phyloP scores from a whole-genome alignment of 2,797 vertebrate species.

The Premnoplex brunnescens region DNA sequence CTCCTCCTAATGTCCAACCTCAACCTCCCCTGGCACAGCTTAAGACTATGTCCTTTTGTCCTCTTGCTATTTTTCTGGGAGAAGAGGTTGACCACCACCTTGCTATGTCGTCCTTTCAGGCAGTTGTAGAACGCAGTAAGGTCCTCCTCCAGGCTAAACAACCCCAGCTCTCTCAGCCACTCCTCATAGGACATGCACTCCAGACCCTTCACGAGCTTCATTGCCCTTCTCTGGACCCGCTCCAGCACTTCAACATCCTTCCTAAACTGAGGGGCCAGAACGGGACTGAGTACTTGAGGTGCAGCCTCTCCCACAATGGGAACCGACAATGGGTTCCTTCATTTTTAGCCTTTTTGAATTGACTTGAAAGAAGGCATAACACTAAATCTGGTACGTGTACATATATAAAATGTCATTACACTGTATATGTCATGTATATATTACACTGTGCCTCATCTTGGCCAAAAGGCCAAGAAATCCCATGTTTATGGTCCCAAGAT shows the following conservation, averaged over 20 bases:
- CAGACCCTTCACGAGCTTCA: not conserved
- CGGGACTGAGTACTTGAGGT: not conserved
- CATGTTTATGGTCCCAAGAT: not conserved
- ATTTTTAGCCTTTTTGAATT: not conserved
- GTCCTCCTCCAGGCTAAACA: not conserved
- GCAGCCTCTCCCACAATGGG: not conserved
- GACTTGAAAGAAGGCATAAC: not conserved
- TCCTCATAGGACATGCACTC: not conserved
- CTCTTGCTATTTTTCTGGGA: not conserved
- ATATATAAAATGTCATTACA: not conserved
- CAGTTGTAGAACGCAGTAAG: not conserved
- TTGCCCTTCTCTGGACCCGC: not conserved
- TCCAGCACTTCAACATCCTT: not conserved
- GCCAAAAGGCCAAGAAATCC: not conserved
- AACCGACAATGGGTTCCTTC: not conserved
- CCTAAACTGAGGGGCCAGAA: not conserved
- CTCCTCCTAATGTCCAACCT: not conserved
- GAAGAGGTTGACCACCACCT: not conserved
- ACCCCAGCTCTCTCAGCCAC: not conserved
- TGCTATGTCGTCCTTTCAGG: not conserved
- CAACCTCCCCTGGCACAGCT: not conserved
- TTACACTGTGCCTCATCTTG: not conserved
- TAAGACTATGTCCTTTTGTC: not conserved
- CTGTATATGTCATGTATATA: fast-evolving
- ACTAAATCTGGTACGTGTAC: fast-evolving